Base-by-base conservation (phyloP, 2,113 vertebrate genomes). In the Mobula hypostoma region DNA sequence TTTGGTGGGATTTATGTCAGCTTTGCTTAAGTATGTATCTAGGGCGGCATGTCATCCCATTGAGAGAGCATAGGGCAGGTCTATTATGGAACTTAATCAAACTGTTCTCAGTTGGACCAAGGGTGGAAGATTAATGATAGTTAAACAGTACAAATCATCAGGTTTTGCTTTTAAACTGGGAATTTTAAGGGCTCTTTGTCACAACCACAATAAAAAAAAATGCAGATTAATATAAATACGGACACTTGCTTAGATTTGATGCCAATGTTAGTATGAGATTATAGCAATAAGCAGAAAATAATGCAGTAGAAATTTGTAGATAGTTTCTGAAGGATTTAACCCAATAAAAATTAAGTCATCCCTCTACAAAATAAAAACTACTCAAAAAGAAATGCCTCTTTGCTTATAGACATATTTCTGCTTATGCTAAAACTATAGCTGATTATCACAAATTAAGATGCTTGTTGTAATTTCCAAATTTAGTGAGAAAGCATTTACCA, bases 31-130 rank as follows among this genome's bases (percentile, higher is more conserved):
- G 83, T 58, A 87, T 87, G 83, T 61, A 87, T 12, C 27, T 66
- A 66, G 24, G 85, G 0, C 85, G 66, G 5, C 58, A 88, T 66
- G 85, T 7, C 29, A 88, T 88, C 58, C 85, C 58, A 66, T 17
- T 63, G 58, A 88, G 77, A 78, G 77, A 1, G n/a, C 29, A 78
- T 32, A 1, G 58, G 58, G 58, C 3, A 88, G 85, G 17, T 32
- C 14, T 61, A 88, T 88, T n/a, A 88, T 66, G 24, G 85, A 88
- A 88, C 56, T 88, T 63, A 63, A 88, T 63, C 11, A 66, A 88
- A 88, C 29, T 66, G 85, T 32, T n/a, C 58, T 66, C 58, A 56
- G 29, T 87, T 11, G 14, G 27, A 87, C 0, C 58, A 88, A 88
- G 61, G 66, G 58, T 88, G 19, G 80, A 83, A 83, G 21, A 56